Evolutionary conservation across 2,113 vertebrate species (phyloP), one percentile per base, ranked within the genome.

Genomic region (Caracal caracal): DNA sequence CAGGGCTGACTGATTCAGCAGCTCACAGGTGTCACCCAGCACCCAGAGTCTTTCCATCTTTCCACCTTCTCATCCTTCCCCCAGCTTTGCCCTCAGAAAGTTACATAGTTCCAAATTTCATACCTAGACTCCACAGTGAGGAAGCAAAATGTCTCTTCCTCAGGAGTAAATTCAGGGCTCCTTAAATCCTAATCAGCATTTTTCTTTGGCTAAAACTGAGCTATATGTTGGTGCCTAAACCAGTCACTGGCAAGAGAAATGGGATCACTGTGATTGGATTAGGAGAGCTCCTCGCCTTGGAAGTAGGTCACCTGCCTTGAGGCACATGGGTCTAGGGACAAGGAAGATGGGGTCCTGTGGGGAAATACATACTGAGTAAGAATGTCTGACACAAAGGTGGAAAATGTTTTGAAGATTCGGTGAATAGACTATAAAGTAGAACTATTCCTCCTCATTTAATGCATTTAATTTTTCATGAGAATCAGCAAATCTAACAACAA

Each of bases 351-450:
- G 17, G 16, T 86, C 16, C 73, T 3, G 4, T 13, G 71, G n/a
- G 61, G 75, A 80, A 68, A 65, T 20, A 73, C 1, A 81, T 19
- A 75, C 40, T 68, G 65, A 93, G 6, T 43, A 65, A 84, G 28
- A 56, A 90, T 51, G 22, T 61, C 66, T 70, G n/a, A 68, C 12
- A 24, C 40, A 90, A 73, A 84, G 84, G 63, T 10, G 12, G 10
- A 93, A 88, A 93, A 76, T 35, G 43, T 82, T 85, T 56, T 37
- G 16, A 86, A 80, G 11, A 76, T 63, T 90, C 76, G 56, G n/a
- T 24, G 30, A 94, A 86, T 28, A 76, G 15, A 80, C 33, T 40
- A 79, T 13, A 87, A 89, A 43, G 7, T 33, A 68, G 24, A 94
- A 61, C 30, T n/a, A 71, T 73, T 80, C 76, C 65, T 19, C 4